Evolutionary conservation across 2,113 vertebrate genomes (phyloP).

Genomic region (Eidolon helvum): DNA sequence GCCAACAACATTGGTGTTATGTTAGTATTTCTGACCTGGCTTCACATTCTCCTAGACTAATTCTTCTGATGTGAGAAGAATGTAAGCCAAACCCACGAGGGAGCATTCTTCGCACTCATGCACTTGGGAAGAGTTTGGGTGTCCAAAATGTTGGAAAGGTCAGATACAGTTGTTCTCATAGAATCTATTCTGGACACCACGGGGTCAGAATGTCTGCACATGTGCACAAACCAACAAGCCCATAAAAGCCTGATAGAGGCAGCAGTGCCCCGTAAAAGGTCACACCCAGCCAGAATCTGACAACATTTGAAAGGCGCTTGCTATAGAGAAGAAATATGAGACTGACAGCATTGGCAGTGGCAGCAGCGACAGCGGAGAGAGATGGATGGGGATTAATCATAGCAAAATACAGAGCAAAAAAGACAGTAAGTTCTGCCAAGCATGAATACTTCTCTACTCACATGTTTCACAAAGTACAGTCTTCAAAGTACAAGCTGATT

Average conservation of each 20-base stretch:
- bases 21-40: background rate
- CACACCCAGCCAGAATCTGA: slow-evolving; percentile 71
- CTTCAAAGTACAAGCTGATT: slow-evolving; percentile 43
- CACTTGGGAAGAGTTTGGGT: background rate
- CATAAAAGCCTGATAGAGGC: slow-evolving; percentile 79
- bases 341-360: slow-evolving; percentile 46
- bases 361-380: background rate
- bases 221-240: slow-evolving; percentile 64
- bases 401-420: slow-evolving; percentile 72
- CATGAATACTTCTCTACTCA: slow-evolving; percentile 70
- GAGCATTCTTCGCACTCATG: background rate
- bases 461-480: slow-evolving; percentile 62
- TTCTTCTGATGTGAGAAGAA: background rate
- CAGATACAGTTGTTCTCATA: background rate
- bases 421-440: slow-evolving; percentile 74
- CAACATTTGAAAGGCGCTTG: slow-evolving; percentile 73
- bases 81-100: background rate
- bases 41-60: background rate
- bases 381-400: slow-evolving; percentile 72
- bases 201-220: slow-evolving; percentile 59
- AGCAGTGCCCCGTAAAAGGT: slow-evolving; percentile 75
- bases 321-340: slow-evolving; percentile 75
- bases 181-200: slow-evolving; percentile 61
- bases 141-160: background rate
- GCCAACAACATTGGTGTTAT: background rate